Evolutionary conservation across 2,113 vertebrate genomes (phyloP).

Genomic region (Gobiocypris rarus): DNA sequence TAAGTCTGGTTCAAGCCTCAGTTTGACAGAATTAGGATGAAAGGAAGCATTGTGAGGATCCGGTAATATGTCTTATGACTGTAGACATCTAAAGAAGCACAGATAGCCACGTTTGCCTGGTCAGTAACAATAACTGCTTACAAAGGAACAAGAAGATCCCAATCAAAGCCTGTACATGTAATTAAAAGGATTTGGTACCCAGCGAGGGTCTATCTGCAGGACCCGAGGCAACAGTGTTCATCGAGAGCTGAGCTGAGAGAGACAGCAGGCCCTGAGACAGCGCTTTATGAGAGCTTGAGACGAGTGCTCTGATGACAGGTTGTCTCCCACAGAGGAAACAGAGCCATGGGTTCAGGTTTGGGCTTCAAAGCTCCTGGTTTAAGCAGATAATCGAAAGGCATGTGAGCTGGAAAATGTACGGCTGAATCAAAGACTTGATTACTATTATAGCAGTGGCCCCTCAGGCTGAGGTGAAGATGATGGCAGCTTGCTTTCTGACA

Average conservation of each 20-base stretch:
- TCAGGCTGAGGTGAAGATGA: slow-evolving; percentile 41
- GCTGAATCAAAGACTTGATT: slow-evolving; percentile 43
- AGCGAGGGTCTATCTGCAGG: slow-evolving; percentile 60
- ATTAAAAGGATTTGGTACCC: slow-evolving; percentile 68
- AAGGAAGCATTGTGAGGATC: slow-evolving; percentile 43
- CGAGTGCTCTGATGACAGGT: slow-evolving; percentile 61
- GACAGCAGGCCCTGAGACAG: slow-evolving; percentile 73
- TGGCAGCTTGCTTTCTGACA: slow-evolving; percentile 24
- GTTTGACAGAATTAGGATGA: slow-evolving; percentile 52
- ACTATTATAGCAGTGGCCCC: slow-evolving; percentile 44
- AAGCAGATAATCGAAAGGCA: slow-evolving; percentile 26
- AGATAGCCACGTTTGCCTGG: slow-evolving; percentile 63
- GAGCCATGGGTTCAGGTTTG: slow-evolving; percentile 61
- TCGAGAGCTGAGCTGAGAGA: slow-evolving; percentile 62
- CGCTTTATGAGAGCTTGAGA: slow-evolving; percentile 63
- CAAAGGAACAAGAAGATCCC: slow-evolving; percentile 63
- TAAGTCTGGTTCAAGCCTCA: slow-evolving; percentile 17
- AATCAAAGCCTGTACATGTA: slow-evolving; percentile 67
- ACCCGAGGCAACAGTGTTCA: slow-evolving; percentile 68
- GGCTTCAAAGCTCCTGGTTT: slow-evolving; percentile 64
- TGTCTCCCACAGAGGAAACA: slow-evolving; percentile 61
- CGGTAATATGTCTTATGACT: slow-evolving; percentile 44
- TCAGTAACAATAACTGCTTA: slow-evolving; percentile 76
- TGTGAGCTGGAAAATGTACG: slow-evolving; percentile 7
- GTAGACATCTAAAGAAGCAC: slow-evolving; percentile 45